These are phyloP conservation scores for Actinernus sp. DNA, from an alignment of 92 coral and sea anemone genomes.

Conservation along the genomic window DNA sequence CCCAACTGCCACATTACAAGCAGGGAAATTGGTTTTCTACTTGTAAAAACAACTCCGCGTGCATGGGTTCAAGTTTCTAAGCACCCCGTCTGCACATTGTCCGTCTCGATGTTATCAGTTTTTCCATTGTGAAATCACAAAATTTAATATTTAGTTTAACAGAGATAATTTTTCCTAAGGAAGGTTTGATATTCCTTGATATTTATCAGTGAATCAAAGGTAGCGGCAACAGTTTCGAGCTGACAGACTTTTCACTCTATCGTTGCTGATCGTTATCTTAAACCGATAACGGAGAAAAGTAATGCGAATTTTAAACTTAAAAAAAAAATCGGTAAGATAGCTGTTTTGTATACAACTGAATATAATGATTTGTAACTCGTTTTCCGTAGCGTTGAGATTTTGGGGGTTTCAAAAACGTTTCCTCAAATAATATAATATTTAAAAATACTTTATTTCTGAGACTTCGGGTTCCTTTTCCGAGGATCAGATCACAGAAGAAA, in stretches of 20 bases:
- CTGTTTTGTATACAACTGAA: too few species aligned
- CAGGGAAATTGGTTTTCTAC: neutral
- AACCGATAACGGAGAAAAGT: conserved; percentile 7
- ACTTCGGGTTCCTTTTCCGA: too few species aligned
- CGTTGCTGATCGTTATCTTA: neutral
- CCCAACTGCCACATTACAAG: too few species aligned
- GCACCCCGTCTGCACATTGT: neutral
- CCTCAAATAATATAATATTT: too few species aligned
- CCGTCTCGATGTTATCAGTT: conserved; percentile 10
- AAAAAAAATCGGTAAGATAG: too few species aligned
- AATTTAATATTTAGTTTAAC: conserved; percentile 52
- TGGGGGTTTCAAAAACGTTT: too few species aligned
- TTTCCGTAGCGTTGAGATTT: too few species aligned
- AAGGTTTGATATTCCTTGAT: conserved; percentile 29
- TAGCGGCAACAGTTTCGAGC: conserved; percentile 22
- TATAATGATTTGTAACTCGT: too few species aligned
- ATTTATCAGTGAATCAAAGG: neutral
- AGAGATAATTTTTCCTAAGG: conserved; percentile 26
- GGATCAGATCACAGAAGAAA: too few species aligned
- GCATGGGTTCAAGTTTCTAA: neutral
- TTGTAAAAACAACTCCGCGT: neutral
- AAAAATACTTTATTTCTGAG: too few species aligned
- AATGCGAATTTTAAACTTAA: conserved; percentile 7
- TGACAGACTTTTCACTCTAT: conserved; percentile 1
- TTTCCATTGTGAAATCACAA: conserved; percentile 27